Conservation (phyloP, 2,888 invertebrate species). For the Acanthosepion esculentum region DNA sequence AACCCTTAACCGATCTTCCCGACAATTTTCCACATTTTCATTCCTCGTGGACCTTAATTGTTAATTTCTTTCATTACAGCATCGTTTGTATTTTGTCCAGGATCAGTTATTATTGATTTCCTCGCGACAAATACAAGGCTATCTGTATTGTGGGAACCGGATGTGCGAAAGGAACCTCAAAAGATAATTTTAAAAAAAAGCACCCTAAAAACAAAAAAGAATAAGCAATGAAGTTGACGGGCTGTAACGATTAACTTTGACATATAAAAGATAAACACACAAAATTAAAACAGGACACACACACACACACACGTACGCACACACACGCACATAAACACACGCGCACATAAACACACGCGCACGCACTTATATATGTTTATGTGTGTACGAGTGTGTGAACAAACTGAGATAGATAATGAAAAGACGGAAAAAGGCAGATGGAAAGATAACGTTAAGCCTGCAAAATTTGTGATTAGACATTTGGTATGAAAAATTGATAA, state of each 20-base stretch:
- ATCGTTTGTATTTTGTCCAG: background rate
- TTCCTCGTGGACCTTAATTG: background rate
- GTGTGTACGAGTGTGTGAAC: background rate
- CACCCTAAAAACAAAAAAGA: too few species aligned
- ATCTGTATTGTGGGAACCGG: background rate
- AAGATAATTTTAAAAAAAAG: too few species aligned
- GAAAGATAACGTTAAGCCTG: too few species aligned
- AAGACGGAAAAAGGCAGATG: background rate
- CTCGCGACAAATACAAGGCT: background rate
- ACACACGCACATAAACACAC: background rate
- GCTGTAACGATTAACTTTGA: background rate
- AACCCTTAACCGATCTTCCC: background rate
- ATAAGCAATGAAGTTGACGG: background rate
- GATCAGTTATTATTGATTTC: background rate
- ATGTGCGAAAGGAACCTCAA: background rate
- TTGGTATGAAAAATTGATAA: too few species aligned
- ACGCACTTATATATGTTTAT: background rate
- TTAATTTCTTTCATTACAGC: background rate
- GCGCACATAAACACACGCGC: too few species aligned
- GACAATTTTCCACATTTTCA: background rate
- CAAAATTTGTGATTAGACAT: too few species aligned
- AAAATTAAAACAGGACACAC: background rate
- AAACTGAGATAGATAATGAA: background rate
- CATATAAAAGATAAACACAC: background rate
- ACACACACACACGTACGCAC: background rate